phyloP scores from a whole-genome alignment of 2,113 vertebrate species.

The Anarhynchus alexandrinus region DNA sequence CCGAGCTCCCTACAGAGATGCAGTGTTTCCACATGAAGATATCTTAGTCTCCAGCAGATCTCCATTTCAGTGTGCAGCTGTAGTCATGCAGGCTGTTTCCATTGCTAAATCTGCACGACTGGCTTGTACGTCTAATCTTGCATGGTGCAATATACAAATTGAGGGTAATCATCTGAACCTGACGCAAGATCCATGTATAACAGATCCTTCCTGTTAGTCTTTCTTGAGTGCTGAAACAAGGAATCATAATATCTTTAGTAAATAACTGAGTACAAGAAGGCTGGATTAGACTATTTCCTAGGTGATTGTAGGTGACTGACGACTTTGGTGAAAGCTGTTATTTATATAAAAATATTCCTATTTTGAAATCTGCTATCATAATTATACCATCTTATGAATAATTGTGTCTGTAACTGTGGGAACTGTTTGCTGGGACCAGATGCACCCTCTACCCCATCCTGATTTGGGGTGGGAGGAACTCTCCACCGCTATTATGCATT shows the following conservation, averaged over 20 bases:
- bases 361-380: not conserved
- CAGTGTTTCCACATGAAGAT: not conserved
- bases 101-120: not conserved
- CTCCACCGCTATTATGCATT: fast-evolving
- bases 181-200: not conserved
- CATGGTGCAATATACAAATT: not conserved
- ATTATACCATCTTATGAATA: not conserved
- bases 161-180: not conserved
- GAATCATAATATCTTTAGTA: not conserved
- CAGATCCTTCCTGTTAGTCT: not conserved
- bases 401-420: not conserved
- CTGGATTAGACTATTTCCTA: not conserved
- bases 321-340: not conserved
- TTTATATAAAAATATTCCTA: not conserved
- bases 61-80: not conserved
- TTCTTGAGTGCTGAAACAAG: not conserved
- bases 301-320: not conserved
- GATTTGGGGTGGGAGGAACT: not conserved
- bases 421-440: not conserved
- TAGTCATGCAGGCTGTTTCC: not conserved
- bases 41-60: not conserved
- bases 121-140: not conserved
- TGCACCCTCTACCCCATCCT: not conserved
- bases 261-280: not conserved
- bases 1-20: not conserved